These are phyloP conservation scores for Kryphioiulus occultus DNA, from an alignment of 2,888 invertebrate species.

Conservation along the genomic window DNA sequence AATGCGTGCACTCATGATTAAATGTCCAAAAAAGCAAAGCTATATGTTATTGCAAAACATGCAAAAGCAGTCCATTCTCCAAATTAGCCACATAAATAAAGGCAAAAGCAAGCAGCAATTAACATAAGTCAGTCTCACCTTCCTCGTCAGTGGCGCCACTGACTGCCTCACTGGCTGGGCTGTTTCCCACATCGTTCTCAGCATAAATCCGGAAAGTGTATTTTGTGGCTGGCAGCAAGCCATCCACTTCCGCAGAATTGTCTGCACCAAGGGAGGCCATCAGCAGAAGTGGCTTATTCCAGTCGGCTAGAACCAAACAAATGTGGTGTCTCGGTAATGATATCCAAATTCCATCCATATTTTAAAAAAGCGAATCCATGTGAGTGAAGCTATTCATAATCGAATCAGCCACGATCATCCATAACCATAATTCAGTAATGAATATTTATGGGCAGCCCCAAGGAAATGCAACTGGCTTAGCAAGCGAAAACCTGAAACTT, in stretches of 20 bases:
- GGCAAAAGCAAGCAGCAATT: neutral
- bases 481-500: neutral
- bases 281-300: constrained; percentile 35
- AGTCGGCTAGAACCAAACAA: constrained; percentile 47
- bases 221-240: constrained; percentile 85
- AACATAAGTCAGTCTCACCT: constrained; percentile 66
- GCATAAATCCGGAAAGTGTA: constrained; percentile 93
- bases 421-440: neutral
- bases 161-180: constrained; percentile 89
- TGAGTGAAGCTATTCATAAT: neutral
- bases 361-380: neutral
- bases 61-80: neutral
- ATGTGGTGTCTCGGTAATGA: neutral
- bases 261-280: constrained; percentile 37
- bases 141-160: constrained; percentile 96
- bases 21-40: too few relatives aligned
- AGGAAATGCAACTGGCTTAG: neutral
- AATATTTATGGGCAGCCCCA: neutral
- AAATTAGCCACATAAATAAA: neutral
- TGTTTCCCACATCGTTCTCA: constrained; percentile 90
- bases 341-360: neutral
- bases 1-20: too few relatives aligned
- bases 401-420: neutral
- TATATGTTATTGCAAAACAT: too few relatives aligned
- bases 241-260: constrained; percentile 60